Evolutionary conservation across 92 coral and sea anemone species (phyloP).

Genomic region (Epizoanthus stellaris): DNA sequence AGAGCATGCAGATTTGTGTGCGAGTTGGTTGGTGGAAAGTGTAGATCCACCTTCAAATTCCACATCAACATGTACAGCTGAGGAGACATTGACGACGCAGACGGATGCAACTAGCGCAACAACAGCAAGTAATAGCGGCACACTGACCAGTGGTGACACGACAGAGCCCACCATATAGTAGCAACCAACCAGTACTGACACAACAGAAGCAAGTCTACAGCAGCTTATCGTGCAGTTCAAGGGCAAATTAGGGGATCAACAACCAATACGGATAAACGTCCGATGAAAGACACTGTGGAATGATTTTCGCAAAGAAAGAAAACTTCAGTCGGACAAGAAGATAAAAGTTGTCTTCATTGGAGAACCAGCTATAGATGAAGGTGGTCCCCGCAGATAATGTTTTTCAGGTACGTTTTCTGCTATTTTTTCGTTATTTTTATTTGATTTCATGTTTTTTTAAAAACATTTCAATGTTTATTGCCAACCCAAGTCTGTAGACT

Average conservation of each 20-base stretch:
- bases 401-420: slow-evolving; percentile 1
- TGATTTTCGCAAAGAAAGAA: background rate
- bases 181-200: background rate
- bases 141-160: background rate
- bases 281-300: background rate
- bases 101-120: background rate
- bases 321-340: background rate
- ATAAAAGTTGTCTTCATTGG: background rate
- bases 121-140: background rate
- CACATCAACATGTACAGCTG: too few species aligned
- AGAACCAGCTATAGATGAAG: background rate
- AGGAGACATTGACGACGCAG: background rate
- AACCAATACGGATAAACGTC: background rate
- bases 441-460: background rate
- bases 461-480: background rate
- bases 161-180: background rate
- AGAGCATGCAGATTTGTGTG: too few species aligned
- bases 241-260: background rate
- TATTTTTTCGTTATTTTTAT: background rate
- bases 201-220: slow-evolving; percentile 3
- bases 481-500: background rate
- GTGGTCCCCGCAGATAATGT: slow-evolving; percentile 3
- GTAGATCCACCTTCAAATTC: too few species aligned
- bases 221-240: background rate
- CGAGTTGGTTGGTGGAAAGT: too few species aligned